These are phyloP conservation scores for Dermatophagoides farinae DNA, from an alignment of 1,140 invertebrate genomes.

Conservation along the genomic window DNA sequence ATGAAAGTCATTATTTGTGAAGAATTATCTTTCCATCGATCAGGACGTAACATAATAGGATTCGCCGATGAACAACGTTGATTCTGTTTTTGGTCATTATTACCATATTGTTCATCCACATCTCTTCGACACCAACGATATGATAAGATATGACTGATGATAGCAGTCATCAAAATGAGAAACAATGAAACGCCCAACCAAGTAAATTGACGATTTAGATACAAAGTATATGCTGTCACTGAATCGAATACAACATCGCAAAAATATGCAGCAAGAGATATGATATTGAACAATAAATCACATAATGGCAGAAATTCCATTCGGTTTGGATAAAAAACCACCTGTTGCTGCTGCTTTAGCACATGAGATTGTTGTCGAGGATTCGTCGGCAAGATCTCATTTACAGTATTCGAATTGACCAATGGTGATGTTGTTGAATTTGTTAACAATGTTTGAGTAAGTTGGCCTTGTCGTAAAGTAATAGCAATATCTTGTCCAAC, in stretches of 20 bases:
- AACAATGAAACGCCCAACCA: slow-evolving; percentile 41
- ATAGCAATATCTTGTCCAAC: neutral
- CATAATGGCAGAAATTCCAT: slow-evolving; percentile 59
- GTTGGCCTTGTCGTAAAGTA: neutral
- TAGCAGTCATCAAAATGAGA: slow-evolving; percentile 43
- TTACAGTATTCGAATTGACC: neutral
- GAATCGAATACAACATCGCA: slow-evolving; percentile 74
- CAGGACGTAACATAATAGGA: too few species aligned
- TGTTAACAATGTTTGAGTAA: neutral
- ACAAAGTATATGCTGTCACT: slow-evolving; percentile 56
- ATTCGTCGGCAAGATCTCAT: neutral
- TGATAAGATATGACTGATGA: slow-evolving; percentile 45
- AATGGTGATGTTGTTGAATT: neutral
- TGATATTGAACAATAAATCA: slow-evolving; percentile 73
- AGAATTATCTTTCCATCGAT: slow-evolving; percentile 22
- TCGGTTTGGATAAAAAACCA: neutral
- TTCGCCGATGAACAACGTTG: too few species aligned
- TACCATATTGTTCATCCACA: slow-evolving; percentile 19
- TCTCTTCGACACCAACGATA: slow-evolving; percentile 25
- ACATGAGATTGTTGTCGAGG: neutral
- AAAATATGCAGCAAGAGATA: slow-evolving; percentile 70
- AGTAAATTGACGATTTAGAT: slow-evolving; percentile 34
- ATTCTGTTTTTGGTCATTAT: too few species aligned
- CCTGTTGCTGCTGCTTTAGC: too few species aligned
- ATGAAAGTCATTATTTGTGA: slow-evolving; percentile 25